Percentiles rank a stretch among this genome's conserved stretches.
These are phyloP conservation scores for Mustelus asterias DNA, from an alignment of 2,113 vertebrate species.

Conservation along the genomic window DNA sequence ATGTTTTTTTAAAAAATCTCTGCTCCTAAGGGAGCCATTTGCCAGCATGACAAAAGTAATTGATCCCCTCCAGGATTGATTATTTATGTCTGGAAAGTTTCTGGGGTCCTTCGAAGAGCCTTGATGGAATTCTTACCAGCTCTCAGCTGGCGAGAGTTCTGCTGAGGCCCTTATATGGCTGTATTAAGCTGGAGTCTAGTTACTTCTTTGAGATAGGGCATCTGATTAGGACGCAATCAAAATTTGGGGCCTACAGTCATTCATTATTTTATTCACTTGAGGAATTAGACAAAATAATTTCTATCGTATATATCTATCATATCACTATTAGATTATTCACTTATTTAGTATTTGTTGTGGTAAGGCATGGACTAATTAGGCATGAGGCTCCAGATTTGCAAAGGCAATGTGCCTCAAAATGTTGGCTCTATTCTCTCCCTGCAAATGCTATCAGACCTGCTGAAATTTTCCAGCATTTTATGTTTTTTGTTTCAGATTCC, in stretches of 20 bases:
- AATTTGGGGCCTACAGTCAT: not conserved
- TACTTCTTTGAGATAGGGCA: not conserved
- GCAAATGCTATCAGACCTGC: too few relatives aligned
- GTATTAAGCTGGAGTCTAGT: not conserved
- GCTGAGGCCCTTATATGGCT: not conserved
- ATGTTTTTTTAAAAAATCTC: not conserved
- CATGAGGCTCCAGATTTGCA: not conserved
- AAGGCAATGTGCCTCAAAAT: not conserved
- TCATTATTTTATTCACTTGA: not conserved
- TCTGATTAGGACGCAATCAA: not conserved
- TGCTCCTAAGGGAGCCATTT: not conserved
- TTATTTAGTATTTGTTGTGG: not conserved
- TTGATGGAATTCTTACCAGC: not conserved
- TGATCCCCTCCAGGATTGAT: constrained; percentile 11
- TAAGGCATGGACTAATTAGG: not conserved
- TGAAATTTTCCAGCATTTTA: too few relatives aligned
- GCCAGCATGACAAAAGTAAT: constrained; percentile 9
- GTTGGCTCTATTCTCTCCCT: too few relatives aligned
- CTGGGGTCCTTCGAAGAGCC: not conserved
- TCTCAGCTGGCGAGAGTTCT: not conserved
- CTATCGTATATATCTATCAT: not conserved
- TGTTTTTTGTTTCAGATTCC: too few relatives aligned
- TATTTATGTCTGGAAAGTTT: constrained; percentile 1
- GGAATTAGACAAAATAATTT: not conserved
- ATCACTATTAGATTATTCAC: not conserved